Percentiles rank a stretch among this genome's conserved stretches.
These are phyloP conservation scores for Hipparchia semele DNA, from an alignment of 2,888 invertebrate genomes.

Conservation along the genomic window DNA sequence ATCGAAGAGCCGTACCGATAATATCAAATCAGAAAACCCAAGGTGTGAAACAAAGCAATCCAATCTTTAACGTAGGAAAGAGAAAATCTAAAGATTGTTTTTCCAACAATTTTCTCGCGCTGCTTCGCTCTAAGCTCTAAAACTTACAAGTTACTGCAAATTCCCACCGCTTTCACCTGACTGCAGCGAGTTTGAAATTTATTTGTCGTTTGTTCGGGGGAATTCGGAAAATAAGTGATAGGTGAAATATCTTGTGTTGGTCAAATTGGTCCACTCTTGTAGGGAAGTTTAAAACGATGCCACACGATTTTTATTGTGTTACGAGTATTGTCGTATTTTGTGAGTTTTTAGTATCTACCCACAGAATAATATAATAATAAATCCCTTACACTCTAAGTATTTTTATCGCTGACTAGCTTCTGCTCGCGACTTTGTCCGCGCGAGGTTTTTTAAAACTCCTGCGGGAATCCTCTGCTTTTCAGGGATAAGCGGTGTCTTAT, in stretches of 20 bases:
- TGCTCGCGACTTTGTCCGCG: too few relatives aligned
- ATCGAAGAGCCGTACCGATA: background rate
- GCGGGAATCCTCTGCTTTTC: too few relatives aligned
- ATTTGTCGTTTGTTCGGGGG: constrained; percentile 13
- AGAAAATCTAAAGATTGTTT: constrained; percentile 11
- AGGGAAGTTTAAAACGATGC: background rate
- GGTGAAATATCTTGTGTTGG: background rate
- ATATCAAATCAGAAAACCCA: constrained; percentile 6
- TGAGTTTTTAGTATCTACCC: too few relatives aligned
- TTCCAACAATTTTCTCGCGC: constrained; percentile 17
- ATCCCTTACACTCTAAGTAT: too few relatives aligned
- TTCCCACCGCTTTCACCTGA: constrained; percentile 9
- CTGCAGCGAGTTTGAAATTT: constrained; percentile 14
- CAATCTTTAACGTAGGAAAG: constrained; percentile 1
- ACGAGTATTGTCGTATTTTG: too few relatives aligned
- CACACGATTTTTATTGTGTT: too few relatives aligned
- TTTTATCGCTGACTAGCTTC: too few relatives aligned
- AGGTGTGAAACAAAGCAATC: constrained; percentile 7
- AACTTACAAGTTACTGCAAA: constrained; percentile 29
- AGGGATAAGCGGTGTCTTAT: too few relatives aligned
- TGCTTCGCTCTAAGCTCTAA: constrained; percentile 14
- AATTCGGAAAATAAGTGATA: constrained; percentile 4
- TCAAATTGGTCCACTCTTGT: background rate
- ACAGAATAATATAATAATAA: too few relatives aligned
- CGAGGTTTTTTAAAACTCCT: too few relatives aligned